A percentile compares a stretch with the other conserved stretches of the same genome.
phyloP scores from a whole-genome alignment of 2,113 vertebrate species.

The Anarrhichthys ocellatus region DNA sequence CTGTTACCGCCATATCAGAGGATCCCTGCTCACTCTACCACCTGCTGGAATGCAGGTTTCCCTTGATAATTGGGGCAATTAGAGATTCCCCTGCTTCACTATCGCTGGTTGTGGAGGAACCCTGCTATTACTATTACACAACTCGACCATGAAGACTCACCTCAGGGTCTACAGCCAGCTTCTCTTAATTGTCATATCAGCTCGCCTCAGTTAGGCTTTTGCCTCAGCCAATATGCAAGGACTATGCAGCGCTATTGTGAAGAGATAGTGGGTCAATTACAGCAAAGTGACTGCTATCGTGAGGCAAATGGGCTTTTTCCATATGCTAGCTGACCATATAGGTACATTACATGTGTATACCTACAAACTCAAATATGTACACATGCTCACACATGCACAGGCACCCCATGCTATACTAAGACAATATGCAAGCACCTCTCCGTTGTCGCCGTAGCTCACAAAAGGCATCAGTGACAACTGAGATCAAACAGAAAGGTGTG shows the following conservation, averaged over 20 bases:
- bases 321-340: constrained; percentile 28
- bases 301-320: constrained; percentile 45
- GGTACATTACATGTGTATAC: background rate
- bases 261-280: constrained; percentile 59
- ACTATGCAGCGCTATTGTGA: constrained; percentile 68
- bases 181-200: constrained; percentile 79
- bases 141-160: constrained; percentile 56
- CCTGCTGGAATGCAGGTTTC: constrained; percentile 73
- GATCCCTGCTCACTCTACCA: constrained; percentile 37
- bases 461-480: constrained; percentile 39
- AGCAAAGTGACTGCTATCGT: constrained; percentile 60
- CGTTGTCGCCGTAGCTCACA: constrained; percentile 33
- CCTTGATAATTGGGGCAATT: constrained; percentile 78
- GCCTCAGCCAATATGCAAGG: constrained; percentile 46
- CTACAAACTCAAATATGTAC: constrained; percentile 5
- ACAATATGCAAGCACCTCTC: constrained; percentile 5
- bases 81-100: constrained; percentile 72
- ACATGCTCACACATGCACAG: constrained; percentile 5
- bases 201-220: constrained; percentile 61
- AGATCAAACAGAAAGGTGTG: constrained; percentile 65
- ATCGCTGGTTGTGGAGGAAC: constrained; percentile 61
- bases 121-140: constrained; percentile 72
- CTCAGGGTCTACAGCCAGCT: constrained; percentile 64
- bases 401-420: constrained; percentile 11
- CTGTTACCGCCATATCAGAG: constrained; percentile 39